A percentile compares a stretch with the other conserved stretches of the same genome.
Conservation (phyloP, 2,888 invertebrate genomes). For the Platycheirus albimanus region DNA sequence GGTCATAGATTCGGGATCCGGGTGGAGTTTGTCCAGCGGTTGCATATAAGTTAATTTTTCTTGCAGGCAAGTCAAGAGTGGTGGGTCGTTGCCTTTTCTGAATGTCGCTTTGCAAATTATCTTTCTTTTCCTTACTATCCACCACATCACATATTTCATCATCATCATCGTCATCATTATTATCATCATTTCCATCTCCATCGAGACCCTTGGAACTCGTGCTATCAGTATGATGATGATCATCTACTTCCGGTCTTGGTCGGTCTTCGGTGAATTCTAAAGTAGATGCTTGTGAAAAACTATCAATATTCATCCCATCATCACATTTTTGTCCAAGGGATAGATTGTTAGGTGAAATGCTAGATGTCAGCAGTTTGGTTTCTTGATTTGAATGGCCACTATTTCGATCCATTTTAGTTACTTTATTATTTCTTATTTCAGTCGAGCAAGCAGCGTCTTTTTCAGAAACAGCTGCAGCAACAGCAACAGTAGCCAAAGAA, state of each 20-base stretch:
- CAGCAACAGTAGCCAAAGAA: too few species aligned
- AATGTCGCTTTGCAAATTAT: conserved; percentile 57
- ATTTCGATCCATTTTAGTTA: neutral
- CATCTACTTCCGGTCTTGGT: conserved; percentile 66
- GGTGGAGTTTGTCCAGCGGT: conserved; percentile 81
- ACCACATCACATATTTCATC: too few species aligned
- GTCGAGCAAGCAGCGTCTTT: neutral
- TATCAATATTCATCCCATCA: conserved; percentile 80
- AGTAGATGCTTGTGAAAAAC: conserved; percentile 82
- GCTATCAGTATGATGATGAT: too few species aligned
- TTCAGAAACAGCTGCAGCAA: too few species aligned
- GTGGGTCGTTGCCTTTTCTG: conserved; percentile 80
- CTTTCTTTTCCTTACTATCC: conserved; percentile 44
- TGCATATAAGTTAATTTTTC: conserved; percentile 76
- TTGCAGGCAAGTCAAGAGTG: conserved; percentile 79
- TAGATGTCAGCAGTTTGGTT: conserved; percentile 47
- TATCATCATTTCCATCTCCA: conserved; percentile 24
- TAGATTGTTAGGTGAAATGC: conserved; percentile 3
- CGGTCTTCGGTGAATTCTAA: conserved; percentile 81
- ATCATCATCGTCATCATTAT: neutral
- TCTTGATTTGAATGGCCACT: neutral
- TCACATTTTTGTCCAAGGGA: conserved; percentile 43
- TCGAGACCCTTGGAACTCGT: conserved; percentile 10
- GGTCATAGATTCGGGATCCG: conserved; percentile 66
- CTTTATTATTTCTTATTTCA: conserved; percentile 9